Conservation (phyloP, 2,113 vertebrate species). For the Panthera uncia region DNA sequence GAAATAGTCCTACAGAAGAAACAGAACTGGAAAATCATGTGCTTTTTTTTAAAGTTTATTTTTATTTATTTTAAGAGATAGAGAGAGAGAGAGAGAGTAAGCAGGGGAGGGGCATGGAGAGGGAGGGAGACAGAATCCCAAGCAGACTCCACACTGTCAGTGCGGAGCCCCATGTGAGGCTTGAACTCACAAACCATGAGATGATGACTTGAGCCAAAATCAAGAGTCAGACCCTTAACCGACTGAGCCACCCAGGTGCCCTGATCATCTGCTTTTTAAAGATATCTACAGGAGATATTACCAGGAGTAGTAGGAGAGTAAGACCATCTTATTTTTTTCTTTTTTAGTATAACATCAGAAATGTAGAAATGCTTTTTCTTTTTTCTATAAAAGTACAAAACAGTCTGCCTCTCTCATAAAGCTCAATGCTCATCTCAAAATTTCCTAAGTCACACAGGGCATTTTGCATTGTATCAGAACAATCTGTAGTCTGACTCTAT, state of each 20-base stretch:
- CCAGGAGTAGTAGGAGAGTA: not conserved
- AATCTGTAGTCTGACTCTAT: not conserved
- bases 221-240: no score
- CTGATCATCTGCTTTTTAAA: conserved; percentile 35
- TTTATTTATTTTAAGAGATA: no score
- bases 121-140: no score
- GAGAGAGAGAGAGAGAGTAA: no score
- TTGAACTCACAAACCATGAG: no score
- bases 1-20: conserved; percentile 39
- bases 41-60: not conserved
- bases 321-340: not conserved
- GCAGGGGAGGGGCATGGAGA: no score
- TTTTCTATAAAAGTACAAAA: not conserved
- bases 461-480: conserved; percentile 45
- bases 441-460: not conserved
- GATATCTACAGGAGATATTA: conserved; percentile 25
- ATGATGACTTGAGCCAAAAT: no score
- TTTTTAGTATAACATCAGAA: not conserved
- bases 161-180: no score
- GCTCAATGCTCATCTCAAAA: not conserved
- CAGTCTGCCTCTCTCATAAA: not conserved
- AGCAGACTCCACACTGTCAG: no score
- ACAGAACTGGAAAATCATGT: conserved; percentile 20
- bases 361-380: not conserved
- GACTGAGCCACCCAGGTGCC: no score